phyloP scores from a whole-genome alignment of 2,888 invertebrate species.

The Notocelia uddmanniana region DNA sequence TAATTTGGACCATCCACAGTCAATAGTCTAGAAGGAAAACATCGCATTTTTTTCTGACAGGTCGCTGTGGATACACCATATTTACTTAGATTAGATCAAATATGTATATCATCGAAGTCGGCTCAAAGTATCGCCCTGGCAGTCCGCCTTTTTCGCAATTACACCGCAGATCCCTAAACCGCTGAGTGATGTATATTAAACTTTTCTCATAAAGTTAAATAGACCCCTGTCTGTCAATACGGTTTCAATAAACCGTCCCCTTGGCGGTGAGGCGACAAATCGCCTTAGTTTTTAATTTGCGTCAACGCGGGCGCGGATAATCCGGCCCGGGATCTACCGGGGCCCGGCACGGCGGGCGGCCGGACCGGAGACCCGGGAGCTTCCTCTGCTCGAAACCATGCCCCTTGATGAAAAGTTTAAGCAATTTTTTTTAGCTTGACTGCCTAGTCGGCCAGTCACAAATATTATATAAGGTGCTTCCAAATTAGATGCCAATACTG shows the following conservation, averaged over 20 bases:
- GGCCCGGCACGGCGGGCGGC: background rate
- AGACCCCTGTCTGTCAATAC: slow-evolving; percentile 25
- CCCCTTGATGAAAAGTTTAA: too few relatives aligned
- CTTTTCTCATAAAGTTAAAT: slow-evolving; percentile 37
- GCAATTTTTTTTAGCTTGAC: too few relatives aligned
- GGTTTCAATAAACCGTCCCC: slow-evolving; percentile 8
- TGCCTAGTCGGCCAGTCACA: too few relatives aligned
- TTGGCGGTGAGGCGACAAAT: slow-evolving; percentile 37
- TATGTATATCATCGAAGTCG: too few relatives aligned
- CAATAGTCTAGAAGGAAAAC: too few relatives aligned
- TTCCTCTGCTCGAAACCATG: too few relatives aligned
- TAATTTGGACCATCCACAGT: too few relatives aligned
- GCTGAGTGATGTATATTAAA: slow-evolving; percentile 14
- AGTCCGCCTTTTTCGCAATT: background rate
- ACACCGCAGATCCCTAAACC: background rate
- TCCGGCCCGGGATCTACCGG: slow-evolving; percentile 13
- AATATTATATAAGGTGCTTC: too few relatives aligned
- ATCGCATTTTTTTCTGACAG: too few relatives aligned
- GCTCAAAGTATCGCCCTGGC: background rate
- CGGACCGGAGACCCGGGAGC: background rate
- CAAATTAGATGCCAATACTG: too few relatives aligned
- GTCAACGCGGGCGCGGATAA: slow-evolving; percentile 17
- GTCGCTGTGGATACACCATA: too few relatives aligned
- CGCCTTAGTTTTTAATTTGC: slow-evolving; percentile 39
- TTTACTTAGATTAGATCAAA: too few relatives aligned